These are phyloP conservation scores for Neogale vison DNA, from an alignment of 2,113 vertebrate genomes.

Conservation along the genomic window DNA sequence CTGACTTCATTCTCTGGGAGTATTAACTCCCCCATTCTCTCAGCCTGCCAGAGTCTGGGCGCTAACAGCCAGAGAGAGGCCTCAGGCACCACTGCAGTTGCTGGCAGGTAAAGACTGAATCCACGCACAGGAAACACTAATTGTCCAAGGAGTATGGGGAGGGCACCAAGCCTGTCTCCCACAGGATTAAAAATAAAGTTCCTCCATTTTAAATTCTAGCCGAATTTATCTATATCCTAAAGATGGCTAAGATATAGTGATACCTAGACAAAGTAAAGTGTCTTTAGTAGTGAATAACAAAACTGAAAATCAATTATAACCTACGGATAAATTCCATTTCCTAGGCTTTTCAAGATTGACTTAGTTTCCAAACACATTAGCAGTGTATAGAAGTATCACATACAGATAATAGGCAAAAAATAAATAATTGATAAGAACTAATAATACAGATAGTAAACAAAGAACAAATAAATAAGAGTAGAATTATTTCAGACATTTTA, in stretches of 20 bases:
- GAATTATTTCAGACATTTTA: conserved; percentile 28
- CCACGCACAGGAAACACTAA: background rate
- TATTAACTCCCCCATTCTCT: background rate
- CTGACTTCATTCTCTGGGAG: background rate
- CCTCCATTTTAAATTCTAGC: background rate
- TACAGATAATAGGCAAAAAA: background rate
- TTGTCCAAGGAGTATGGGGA: background rate
- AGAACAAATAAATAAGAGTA: background rate
- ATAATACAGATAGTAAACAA: background rate
- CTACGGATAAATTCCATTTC: background rate
- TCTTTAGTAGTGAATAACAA: background rate
- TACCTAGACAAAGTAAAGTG: background rate
- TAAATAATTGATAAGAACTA: background rate
- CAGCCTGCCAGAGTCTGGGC: background rate
- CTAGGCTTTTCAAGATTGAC: background rate
- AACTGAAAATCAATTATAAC: background rate
- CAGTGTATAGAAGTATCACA: background rate
- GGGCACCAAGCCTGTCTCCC: background rate
- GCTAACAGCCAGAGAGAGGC: background rate
- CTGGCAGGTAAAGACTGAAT: background rate
- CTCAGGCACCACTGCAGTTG: background rate
- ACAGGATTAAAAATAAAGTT: background rate
- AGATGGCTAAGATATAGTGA: background rate
- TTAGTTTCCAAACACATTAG: background rate
- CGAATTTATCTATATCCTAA: background rate